Base-by-base conservation (phyloP, 1,140 invertebrate genomes). In the Lepidurus couesii region DNA sequence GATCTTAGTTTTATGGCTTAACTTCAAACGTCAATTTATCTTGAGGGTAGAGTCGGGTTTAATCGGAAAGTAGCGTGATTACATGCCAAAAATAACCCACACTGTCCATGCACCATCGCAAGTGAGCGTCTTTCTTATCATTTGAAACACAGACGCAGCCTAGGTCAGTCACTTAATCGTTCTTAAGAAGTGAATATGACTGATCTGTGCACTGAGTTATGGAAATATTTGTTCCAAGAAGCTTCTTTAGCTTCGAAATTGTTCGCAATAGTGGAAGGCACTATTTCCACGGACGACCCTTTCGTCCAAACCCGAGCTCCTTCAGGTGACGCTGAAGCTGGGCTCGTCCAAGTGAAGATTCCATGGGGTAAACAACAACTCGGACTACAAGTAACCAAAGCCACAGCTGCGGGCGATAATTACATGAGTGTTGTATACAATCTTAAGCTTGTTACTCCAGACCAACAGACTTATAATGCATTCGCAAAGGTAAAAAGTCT, bases 361-460 rank as follows among this genome's bases (percentile, higher is more conserved):
- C 53, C 21, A 7, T 65, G 53, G 53, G 10, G 21, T 65, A 7
- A 65, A 1, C 16, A 65, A 10, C 53, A 7, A 3, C 53, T 65
- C 6, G 9, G 7, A 7, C 9, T 65, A 7, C 53, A 21, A 21
- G 76, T 10, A 13, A 0, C 13, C 8, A 77, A 77, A 44, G 76
- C 76, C 45, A 53, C 76, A 45, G 76, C 76, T 3, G 76, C n/a
- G 26, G 76, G 76, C 1, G 76, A 77, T 21, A 77, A 77, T 47
- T 77, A 45, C 34, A 53, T 77, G 76, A 77, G 76, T 34, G 76
- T 45, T 16, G 76, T 77, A 16, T 77, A 77, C 76, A 77, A 45
- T 6, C 44, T 77, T 10, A 16, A 24, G 7, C n/a, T 77, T 21
- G 13, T 11, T 7, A 9, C 53, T 65, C 8, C 53, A 16, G 13